phyloP scores from a whole-genome alignment of 2,888 invertebrate genomes.

The Latheticus oryzae region DNA sequence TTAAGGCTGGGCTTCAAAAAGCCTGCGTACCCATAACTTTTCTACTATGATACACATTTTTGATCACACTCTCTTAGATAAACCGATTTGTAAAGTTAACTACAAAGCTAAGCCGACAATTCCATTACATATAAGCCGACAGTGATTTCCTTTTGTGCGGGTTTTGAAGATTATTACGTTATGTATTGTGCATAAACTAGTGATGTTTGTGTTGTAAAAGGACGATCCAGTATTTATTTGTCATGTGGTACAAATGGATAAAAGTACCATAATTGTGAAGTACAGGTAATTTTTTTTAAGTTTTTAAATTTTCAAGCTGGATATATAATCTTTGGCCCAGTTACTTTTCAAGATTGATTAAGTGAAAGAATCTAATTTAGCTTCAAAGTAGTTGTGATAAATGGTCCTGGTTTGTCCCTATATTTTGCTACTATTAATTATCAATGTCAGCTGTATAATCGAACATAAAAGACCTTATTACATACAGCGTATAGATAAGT shows the following conservation, averaged over 20 bases:
- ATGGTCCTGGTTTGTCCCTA: slow-evolving; percentile 49
- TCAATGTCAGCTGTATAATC: slow-evolving; percentile 51
- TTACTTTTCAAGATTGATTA: slow-evolving; percentile 23
- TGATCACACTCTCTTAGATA: slow-evolving; percentile 54
- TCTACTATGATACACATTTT: slow-evolving; percentile 48
- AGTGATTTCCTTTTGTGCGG: slow-evolving; percentile 40
- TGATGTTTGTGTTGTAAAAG: slow-evolving; percentile 28
- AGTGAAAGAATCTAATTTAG: slow-evolving; percentile 44
- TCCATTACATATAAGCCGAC: slow-evolving; percentile 43
- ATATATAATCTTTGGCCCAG: slow-evolving; percentile 36
- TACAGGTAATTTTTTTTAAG: slow-evolving; percentile 30
- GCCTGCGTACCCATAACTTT: slow-evolving; percentile 52
- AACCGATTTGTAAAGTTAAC: slow-evolving; percentile 52
- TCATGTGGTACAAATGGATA: slow-evolving; percentile 43
- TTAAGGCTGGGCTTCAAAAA: slow-evolving; percentile 47
- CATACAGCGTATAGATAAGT: slow-evolving; percentile 39
- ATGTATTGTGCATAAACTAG: slow-evolving; percentile 31
- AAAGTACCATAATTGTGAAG: slow-evolving; percentile 29
- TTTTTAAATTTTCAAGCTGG: slow-evolving; percentile 32
- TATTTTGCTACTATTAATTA: slow-evolving; percentile 51
- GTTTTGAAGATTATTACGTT: slow-evolving; percentile 22
- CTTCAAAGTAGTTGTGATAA: slow-evolving; percentile 47
- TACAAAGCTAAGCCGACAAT: slow-evolving; percentile 46
- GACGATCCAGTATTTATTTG: slow-evolving; percentile 29
- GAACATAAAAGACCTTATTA: slow-evolving; percentile 49